These are phyloP conservation scores for Spermophilus dauricus DNA, from an alignment of 2,113 vertebrate species.

Conservation along the genomic window DNA sequence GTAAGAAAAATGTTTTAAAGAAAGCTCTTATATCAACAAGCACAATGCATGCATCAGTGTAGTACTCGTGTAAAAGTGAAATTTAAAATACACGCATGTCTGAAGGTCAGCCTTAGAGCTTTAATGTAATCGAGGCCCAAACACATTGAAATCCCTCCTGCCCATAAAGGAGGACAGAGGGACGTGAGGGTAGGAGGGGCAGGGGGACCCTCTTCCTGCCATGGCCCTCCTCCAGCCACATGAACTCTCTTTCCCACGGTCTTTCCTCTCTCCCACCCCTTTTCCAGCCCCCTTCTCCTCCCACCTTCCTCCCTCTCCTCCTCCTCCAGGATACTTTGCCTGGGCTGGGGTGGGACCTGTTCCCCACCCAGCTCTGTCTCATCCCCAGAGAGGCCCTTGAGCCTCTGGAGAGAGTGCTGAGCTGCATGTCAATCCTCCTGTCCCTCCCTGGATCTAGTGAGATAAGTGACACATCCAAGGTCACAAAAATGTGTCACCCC, in stretches of 20 bases:
- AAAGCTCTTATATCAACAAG: background rate
- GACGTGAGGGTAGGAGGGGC: fast-evolving
- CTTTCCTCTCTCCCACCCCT: too few species aligned
- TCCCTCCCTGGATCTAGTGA: background rate
- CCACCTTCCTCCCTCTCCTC: too few species aligned
- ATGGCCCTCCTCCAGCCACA: too few species aligned
- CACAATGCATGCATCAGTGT: fast-evolving
- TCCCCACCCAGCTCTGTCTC: background rate
- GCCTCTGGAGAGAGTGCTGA: background rate
- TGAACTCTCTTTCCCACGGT: too few species aligned
- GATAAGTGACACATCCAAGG: background rate
- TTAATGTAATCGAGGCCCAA: background rate
- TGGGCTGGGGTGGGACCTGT: background rate
- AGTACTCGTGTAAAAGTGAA: fast-evolving
- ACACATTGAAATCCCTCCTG: background rate
- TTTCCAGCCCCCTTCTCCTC: too few species aligned
- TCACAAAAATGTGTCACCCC: background rate
- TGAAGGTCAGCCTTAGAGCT: background rate
- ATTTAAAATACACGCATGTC: background rate
- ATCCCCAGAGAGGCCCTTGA: background rate
- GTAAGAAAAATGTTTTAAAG: background rate
- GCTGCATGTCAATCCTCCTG: background rate
- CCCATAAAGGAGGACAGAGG: background rate
- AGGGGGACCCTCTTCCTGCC: too few species aligned
- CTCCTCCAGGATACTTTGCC: too few species aligned